These are phyloP conservation scores for Onthophagus taurus DNA, from an alignment of 1,140 invertebrate genomes.

Conservation along the genomic window DNA sequence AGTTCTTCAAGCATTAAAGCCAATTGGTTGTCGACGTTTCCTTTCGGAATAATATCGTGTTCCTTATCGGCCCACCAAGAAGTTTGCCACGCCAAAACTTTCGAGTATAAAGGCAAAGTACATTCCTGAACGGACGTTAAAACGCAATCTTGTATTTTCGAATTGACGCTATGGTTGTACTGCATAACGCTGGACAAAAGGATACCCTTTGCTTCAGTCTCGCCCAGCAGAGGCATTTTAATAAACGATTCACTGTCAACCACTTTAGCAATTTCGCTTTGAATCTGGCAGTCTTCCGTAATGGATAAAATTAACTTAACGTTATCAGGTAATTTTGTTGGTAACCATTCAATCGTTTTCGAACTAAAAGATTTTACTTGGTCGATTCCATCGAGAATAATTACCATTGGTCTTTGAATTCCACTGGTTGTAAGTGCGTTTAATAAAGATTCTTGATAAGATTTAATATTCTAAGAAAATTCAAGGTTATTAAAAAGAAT, in stretches of 20 bases:
- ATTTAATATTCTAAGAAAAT: slow-evolving; percentile 41
- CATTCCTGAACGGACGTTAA: slow-evolving; percentile 50
- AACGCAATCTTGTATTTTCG: slow-evolving; percentile 48
- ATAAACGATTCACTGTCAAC: slow-evolving; percentile 35
- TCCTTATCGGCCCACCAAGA: slow-evolving; percentile 47
- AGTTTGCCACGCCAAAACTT: slow-evolving; percentile 59
- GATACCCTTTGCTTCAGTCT: slow-evolving; percentile 42
- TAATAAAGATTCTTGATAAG: slow-evolving; percentile 43
- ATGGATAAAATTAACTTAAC: slow-evolving; percentile 65
- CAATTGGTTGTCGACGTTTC: slow-evolving; percentile 49
- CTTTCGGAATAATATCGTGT: slow-evolving; percentile 40
- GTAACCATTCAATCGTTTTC: slow-evolving; percentile 55
- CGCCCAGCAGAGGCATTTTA: slow-evolving; percentile 41
- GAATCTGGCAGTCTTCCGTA: slow-evolving; percentile 44
- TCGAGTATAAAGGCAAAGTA: slow-evolving; percentile 56
- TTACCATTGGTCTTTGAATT: slow-evolving; percentile 47
- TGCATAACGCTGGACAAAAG: slow-evolving; percentile 47
- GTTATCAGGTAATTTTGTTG: slow-evolving; percentile 52
- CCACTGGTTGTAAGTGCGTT: slow-evolving; percentile 44
- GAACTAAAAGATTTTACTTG: slow-evolving; percentile 44
- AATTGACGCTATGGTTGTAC: slow-evolving; percentile 53
- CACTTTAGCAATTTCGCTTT: slow-evolving; percentile 37
- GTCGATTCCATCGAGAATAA: slow-evolving; percentile 66
- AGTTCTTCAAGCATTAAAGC: slow-evolving; percentile 52
- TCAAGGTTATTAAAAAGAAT: not conserved